phyloP scores from a whole-genome alignment of 2,888 invertebrate genomes.

The Drosophila falleni region DNA sequence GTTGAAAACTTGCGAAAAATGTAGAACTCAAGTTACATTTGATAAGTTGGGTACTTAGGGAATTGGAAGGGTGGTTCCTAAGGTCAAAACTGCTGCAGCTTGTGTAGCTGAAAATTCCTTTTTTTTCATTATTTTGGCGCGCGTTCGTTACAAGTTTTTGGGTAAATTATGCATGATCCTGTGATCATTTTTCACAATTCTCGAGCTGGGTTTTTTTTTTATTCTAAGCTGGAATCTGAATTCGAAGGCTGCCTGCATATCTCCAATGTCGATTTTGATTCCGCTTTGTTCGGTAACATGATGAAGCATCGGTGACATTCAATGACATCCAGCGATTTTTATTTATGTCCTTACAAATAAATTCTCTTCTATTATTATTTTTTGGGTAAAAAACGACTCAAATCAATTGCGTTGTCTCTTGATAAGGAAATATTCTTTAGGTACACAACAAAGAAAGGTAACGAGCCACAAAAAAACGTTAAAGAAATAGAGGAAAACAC shows the following conservation, averaged over 20 bases:
- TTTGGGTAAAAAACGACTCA: conserved; percentile 74
- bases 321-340: conserved; percentile 62
- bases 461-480: conserved; percentile 36
- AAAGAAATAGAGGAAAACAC: conserved; percentile 23
- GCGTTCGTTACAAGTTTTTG: conserved; percentile 9
- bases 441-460: conserved; percentile 61
- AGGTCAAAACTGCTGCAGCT: conserved; percentile 15
- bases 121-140: conserved; percentile 48
- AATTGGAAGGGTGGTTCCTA: not conserved
- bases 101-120: conserved; percentile 1
- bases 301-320: conserved; percentile 77
- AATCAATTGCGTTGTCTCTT: conserved; percentile 78
- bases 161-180: conserved; percentile 50
- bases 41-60: not conserved
- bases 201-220: conserved; percentile 16
- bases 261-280: conserved; percentile 58
- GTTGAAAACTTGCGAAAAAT: conserved; percentile 35
- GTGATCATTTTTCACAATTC: conserved; percentile 43
- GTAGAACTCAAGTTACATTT: conserved; percentile 24
- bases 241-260: conserved; percentile 17
- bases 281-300: conserved; percentile 67
- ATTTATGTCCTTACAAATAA: conserved; percentile 65
- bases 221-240: not conserved
- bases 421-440: conserved; percentile 63
- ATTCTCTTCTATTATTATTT: conserved; percentile 10